Percentiles rank a stretch among this genome's conserved stretches.
These are phyloP conservation scores for Typhlichthys subterraneus DNA, from an alignment of 2,797 vertebrate species.

Conservation along the genomic window DNA sequence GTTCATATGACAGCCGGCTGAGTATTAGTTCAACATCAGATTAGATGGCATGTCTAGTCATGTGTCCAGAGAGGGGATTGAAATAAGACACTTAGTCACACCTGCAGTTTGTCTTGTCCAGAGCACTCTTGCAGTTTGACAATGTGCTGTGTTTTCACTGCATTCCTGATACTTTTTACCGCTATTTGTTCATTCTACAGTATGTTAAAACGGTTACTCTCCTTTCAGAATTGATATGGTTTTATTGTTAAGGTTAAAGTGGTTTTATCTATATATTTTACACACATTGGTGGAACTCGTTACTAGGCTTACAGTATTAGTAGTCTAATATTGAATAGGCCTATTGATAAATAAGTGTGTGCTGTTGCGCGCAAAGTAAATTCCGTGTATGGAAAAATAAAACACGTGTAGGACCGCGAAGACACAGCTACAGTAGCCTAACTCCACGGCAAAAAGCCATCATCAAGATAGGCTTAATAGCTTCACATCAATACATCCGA, in stretches of 20 bases:
- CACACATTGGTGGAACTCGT: not conserved
- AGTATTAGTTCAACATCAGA: slow-evolving; percentile 28
- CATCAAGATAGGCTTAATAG: not conserved
- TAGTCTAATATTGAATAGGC: too few species aligned
- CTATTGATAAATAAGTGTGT: too few species aligned
- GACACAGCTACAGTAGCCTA: too few species aligned
- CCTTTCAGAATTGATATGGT: not conserved
- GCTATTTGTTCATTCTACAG: slow-evolving; percentile 3
- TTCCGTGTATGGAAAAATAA: too few species aligned
- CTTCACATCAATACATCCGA: slow-evolving; percentile 24
- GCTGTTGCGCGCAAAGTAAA: too few species aligned
- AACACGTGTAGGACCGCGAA: too few species aligned
- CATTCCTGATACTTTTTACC: slow-evolving; percentile 28
- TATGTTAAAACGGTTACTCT: not conserved
- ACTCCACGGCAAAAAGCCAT: not conserved
- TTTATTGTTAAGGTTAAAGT: slow-evolving; percentile 15
- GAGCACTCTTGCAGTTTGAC: slow-evolving; percentile 15
- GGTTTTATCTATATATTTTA: slow-evolving; percentile 6
- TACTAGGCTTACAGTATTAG: too few species aligned
- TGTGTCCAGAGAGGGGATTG: slow-evolving; percentile 68
- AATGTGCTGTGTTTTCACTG: slow-evolving; percentile 21
- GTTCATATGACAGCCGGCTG: slow-evolving; percentile 27
- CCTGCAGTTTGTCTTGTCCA: slow-evolving; percentile 55
- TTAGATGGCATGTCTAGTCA: slow-evolving; percentile 78
- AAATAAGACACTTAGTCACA: slow-evolving; percentile 58